Percentiles rank a stretch among this genome's conserved stretches.
phyloP scores from a whole-genome alignment of 2,888 invertebrate genomes.

The Carterocephalus palaemon region DNA sequence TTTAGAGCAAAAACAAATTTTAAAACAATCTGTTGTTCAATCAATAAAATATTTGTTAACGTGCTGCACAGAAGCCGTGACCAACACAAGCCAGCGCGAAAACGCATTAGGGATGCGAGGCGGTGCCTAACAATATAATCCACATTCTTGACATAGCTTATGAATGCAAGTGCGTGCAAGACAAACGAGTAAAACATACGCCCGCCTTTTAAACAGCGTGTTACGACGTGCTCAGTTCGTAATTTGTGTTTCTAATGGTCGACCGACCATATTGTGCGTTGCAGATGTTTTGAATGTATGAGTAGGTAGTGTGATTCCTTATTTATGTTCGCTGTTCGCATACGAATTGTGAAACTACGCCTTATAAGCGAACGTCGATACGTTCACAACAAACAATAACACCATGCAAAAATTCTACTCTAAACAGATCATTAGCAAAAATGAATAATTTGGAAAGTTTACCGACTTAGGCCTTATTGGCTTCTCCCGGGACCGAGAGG shows the following conservation, averaged over 20 bases:
- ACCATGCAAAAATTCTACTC: neutral
- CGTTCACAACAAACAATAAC: no score
- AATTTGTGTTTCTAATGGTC: constrained; percentile 19
- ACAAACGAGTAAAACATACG: constrained; percentile 21
- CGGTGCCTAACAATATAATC: constrained; percentile 17
- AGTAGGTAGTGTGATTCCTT: neutral
- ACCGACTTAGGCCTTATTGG: no score
- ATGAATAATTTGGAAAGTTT: no score
- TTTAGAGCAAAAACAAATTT: no score
- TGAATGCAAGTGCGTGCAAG: constrained; percentile 30
- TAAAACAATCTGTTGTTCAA: no score
- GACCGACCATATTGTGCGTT: constrained; percentile 3
- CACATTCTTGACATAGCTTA: constrained; percentile 29
- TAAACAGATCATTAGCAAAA: no score
- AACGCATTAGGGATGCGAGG: constrained; percentile 15
- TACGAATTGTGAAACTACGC: no score
- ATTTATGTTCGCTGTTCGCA: neutral
- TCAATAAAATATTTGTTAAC: neutral
- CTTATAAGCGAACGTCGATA: no score
- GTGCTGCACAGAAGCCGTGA: neutral
- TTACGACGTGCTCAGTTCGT: constrained; percentile 14
- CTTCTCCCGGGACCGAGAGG: no score
- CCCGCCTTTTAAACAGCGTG: constrained; percentile 16
- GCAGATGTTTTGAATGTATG: neutral
- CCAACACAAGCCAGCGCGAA: neutral